phyloP scores from a whole-genome alignment of 1,140 invertebrate species.

The Zophobas atratus region DNA sequence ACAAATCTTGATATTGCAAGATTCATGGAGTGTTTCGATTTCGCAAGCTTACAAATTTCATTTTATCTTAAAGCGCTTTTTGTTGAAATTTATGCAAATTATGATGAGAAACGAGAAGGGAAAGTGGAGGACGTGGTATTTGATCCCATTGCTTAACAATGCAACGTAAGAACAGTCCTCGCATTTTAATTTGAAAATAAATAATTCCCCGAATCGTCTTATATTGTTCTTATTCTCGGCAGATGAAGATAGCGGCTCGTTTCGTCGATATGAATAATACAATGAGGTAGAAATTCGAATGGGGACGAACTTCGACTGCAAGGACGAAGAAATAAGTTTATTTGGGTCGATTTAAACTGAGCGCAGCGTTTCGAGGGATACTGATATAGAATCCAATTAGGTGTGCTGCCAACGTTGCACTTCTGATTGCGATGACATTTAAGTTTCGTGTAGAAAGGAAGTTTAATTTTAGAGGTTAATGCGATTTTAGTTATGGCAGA shows the following conservation, averaged over 20 bases:
- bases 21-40: conserved; percentile 7
- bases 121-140: conserved; percentile 12
- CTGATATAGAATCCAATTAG: neutral
- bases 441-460: neutral
- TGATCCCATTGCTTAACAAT: conserved; percentile 9
- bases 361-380: no score
- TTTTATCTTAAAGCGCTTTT: conserved; percentile 2
- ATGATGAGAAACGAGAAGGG: neutral
- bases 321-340: conserved; percentile 20
- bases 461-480: no score
- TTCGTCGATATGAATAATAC: neutral
- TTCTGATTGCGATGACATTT: neutral
- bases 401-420: neutral
- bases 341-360: conserved; percentile 16
- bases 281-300: conserved; percentile 12
- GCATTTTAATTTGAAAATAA: conserved; percentile 12
- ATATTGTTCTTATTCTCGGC: neutral
- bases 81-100: conserved; percentile 12
- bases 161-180: neutral
- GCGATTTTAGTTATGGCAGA: no score
- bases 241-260: neutral
- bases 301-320: neutral
- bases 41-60: conserved; percentile 26
- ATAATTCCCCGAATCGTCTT: neutral
- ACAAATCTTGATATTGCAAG: no score